phyloP scores from a whole-genome alignment of 2,797 vertebrate species.

The Gila robusta region DNA sequence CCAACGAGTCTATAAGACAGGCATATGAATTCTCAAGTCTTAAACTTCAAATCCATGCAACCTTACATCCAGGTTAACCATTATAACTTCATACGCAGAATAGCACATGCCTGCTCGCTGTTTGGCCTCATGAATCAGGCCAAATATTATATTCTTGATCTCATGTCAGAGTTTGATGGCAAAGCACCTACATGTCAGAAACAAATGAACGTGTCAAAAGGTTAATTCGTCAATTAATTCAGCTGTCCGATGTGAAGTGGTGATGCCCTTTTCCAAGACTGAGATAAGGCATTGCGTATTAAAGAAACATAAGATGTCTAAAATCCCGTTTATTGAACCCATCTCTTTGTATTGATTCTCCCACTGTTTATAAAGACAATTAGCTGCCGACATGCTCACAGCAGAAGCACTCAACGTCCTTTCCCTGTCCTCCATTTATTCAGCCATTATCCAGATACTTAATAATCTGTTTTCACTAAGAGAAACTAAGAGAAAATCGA shows the following conservation, averaged over 20 bases:
- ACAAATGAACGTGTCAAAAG: slow-evolving; percentile 56
- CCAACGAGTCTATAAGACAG: not conserved
- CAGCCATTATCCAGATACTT: slow-evolving; percentile 50
- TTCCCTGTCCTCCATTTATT: slow-evolving; percentile 51
- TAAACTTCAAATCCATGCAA: not conserved
- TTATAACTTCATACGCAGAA: not conserved
- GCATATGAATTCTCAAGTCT: not conserved
- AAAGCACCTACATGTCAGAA: slow-evolving; percentile 24
- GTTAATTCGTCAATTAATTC: slow-evolving; percentile 60
- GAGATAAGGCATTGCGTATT: slow-evolving; percentile 51
- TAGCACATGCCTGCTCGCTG: not conserved
- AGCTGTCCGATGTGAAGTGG: slow-evolving; percentile 42
- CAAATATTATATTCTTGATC: slow-evolving; percentile 13
- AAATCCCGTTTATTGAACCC: slow-evolving; percentile 61
- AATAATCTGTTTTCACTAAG: slow-evolving; percentile 57
- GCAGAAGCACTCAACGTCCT: slow-evolving; percentile 16
- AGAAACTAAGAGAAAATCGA: slow-evolving; percentile 54
- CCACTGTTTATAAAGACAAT: slow-evolving; percentile 48
- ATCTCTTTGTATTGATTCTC: slow-evolving; percentile 57
- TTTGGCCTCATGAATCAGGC: slow-evolving; percentile 4
- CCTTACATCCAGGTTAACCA: not conserved
- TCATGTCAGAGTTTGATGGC: not conserved
- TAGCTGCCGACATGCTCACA: slow-evolving; percentile 32
- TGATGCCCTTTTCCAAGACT: slow-evolving; percentile 44
- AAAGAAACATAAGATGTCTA: slow-evolving; percentile 26